Evolutionary conservation across 1,140 invertebrate species (phyloP), one percentile per base, ranked within the genome.

Genomic region (Nasonia vitripennis): DNA sequence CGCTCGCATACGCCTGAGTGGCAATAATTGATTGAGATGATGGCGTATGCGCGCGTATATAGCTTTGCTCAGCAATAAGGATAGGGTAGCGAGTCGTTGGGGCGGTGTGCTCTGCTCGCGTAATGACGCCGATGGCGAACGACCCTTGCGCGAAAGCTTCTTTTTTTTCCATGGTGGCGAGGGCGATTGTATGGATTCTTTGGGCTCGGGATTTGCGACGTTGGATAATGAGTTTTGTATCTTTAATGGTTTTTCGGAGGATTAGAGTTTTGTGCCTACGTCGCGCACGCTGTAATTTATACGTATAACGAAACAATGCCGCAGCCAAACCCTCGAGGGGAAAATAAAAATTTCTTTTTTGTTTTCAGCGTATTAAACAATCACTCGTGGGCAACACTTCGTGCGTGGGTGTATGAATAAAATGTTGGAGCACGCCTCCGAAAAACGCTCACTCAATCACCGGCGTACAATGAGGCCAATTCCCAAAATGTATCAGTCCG

Each of bases 11-110:
- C 45, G 79, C 1, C 62, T 37, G 67, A 86, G 85, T 86, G 80
- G 85, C 85, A 86, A 83, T 86, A 86, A 86, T 86, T 86, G 79
- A 86, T 86, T 86, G 85, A 48, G 78, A 62, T 48, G 68, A 74
- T 45, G 74, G 51, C n/a, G 74, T 11, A 5, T n/a, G 17, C 55
- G 7, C 17, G 17, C n/a, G 1, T 17, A 20, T 62, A 7, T n/a
- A 80, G 10, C 78, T 67, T 37, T 14, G 31, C 45, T 37, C 12
- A 71, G 45, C 31, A 45, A 74, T 82, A 31, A 55, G 51, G 70
- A 62, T 62, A 62, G 55, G 55, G 55, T 62, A 9, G 6, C 34
- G 34, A 37, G 17, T 62, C 55, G 55, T n/a, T 62, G 55, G 20
- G 55, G 55, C 55, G 55, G 55, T 20, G 55, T 62, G n/a, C 27